Conservation (phyloP, 2,113 vertebrate genomes). For the Pomatorhinus ruficollis region DNA sequence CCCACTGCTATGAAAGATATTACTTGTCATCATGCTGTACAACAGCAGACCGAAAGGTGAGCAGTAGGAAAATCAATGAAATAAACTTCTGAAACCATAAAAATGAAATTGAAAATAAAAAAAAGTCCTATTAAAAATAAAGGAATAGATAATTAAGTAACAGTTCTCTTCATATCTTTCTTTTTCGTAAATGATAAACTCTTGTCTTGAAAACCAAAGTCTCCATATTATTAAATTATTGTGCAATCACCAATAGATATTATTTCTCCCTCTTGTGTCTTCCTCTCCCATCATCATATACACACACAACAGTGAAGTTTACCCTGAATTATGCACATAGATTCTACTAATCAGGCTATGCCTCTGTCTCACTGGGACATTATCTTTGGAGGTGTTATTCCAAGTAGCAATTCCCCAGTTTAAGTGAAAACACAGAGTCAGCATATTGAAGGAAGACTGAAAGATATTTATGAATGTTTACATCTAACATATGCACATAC, state of each 20-base stretch:
- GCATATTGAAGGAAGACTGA: background rate
- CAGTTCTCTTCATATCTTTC: background rate
- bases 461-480: constrained; percentile 38
- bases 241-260: background rate
- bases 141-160: background rate
- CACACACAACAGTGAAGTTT: background rate
- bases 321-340: background rate
- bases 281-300: background rate
- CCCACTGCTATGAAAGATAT: background rate
- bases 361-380: background rate
- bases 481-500: background rate
- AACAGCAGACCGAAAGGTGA: background rate
- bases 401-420: constrained; percentile 23
- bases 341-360: background rate
- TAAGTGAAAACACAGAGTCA: background rate
- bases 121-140: background rate
- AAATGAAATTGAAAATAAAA: background rate
- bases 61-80: background rate
- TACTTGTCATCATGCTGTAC: background rate
- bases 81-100: background rate
- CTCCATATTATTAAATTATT: background rate
- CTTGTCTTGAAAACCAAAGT: background rate
- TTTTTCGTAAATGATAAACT: background rate
- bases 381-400: constrained; percentile 29
- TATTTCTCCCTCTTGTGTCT: background rate